phyloP scores from a whole-genome alignment of 2,888 invertebrate species.

The Trimorus sp. region DNA sequence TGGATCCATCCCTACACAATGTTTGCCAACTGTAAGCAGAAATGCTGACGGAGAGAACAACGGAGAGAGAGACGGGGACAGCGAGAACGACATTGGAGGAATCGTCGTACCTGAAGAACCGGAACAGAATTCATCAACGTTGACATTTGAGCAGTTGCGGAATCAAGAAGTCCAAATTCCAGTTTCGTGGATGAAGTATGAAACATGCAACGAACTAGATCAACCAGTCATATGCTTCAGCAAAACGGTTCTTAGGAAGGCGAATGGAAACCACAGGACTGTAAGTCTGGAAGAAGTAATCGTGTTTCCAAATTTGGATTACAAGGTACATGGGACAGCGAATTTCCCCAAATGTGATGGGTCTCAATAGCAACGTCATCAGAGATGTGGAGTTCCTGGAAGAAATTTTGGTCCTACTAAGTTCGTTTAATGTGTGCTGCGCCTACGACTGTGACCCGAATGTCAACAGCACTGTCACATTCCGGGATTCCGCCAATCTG shows the following conservation, averaged over 20 bases:
- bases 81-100: too few relatives aligned
- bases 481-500: background rate
- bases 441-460: conserved; percentile 11
- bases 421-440: conserved; percentile 4
- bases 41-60: too few relatives aligned
- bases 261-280: conserved; percentile 3
- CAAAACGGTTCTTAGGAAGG: background rate
- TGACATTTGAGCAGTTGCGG: background rate
- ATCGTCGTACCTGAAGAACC: too few relatives aligned
- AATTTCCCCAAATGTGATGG: conserved; percentile 3
- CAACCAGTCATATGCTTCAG: conserved; percentile 11
- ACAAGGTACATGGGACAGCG: conserved; percentile 1
- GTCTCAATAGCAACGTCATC: background rate
- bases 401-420: conserved; percentile 9
- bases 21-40: too few relatives aligned
- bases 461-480: background rate
- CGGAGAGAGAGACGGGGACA: too few relatives aligned
- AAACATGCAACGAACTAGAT: background rate
- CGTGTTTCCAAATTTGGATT: background rate
- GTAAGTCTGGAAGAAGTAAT: conserved; percentile 8
- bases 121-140: background rate
- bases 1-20: too few relatives aligned
- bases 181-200: background rate
- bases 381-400: conserved; percentile 10
- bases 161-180: conserved; percentile 3